Base-by-base conservation (phyloP, 2,888 invertebrate genomes). In the Synergus itoensis region DNA sequence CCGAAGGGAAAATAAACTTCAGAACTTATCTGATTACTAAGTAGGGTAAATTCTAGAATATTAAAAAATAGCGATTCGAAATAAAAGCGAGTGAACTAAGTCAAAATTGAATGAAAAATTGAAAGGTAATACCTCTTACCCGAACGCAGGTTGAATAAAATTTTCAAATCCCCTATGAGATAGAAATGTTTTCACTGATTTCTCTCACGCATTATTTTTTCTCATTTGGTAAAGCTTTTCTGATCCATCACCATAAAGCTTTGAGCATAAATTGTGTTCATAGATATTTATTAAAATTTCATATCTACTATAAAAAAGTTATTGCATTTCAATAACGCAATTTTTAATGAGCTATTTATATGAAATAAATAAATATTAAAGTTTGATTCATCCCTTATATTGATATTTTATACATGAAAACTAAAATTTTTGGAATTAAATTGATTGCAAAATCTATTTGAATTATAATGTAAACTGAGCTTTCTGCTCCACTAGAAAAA, bases 151-250 rank as follows among this genome's bases (percentile, higher is more conserved):
- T 40, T 73, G 53, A 57, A 36, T 36, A 36, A 4, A 36, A 57
- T 57, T 53, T 73, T 73, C 53, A 73, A 73, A 73, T 53, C 73
- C 48, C 41, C 73, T 36, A 9, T 21, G 36, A 53, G 53, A 73
- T 62, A 62, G 5, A 53, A 41, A 41, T 73, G 36, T 53, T 53
- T 57, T 53, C 53, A 36, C 16, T 73, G 73, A 73, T 73, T 53
- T 48, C 40, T 57, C 7, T 73, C 53, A 57, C 53, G 48, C 48
- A 36, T 53, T 53, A 36, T 57, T 57, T 40, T 53, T 57, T 57
- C 36, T 57, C 36, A 53, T 53, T 36, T 18, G 73, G 36, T 73
- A 73, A 73, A 73, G 53, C 73, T 73, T 73, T 18, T 0, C 53
- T 40, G 11, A 36, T 48, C 48, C 28, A 48, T 36, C 12, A 9